Base-by-base conservation (phyloP, 2,888 invertebrate species). In the Nephrotoma appendiculata region DNA sequence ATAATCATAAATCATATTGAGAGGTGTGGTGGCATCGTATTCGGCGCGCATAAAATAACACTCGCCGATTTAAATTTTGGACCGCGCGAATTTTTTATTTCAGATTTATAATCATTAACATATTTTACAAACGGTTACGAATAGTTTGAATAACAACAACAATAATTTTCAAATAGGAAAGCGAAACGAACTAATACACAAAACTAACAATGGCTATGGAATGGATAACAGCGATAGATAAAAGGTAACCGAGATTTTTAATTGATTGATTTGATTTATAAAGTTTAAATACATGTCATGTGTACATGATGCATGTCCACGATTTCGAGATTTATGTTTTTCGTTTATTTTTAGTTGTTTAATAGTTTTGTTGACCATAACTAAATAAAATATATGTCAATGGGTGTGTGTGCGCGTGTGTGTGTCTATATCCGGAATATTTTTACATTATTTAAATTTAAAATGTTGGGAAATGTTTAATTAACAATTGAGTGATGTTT, bases 221-320 rank as follows among this genome's bases (percentile, higher is more conserved):
- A 84, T 84, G 84, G 84, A 84, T 84, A 84, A 42, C 84, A 43
- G 84, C 84, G n/a, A 84, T 84, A 42, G 84, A 84, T 84, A 84
- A 84, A 84, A 84, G 84, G 84, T 84, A 43, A 84, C 52, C 52
- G 15, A 52, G 2, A n/a, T 52, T 52, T 52, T 52, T 4, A 52
- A 52, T 52, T 52, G 52, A 52, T 52, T 52, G 52, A 52, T 52
- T 52, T 52, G 52, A 52, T 31, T 31, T 52, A 52, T 52, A 52
- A 31, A 52, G 15, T 48, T 48, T 48, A n/a, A 48, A 48, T 31
- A 31, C 12, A 48, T 48, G 48, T 48, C 48, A 48, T 48, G 48
- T 48, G 12, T 52, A 52, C 6, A 52, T 52, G 52, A 15, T 52
- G 52, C 52, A 52, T 52, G 52, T 52, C 52, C n/a, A n/a, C 52